Percentiles rank a stretch among this genome's conserved stretches.
Evolutionary conservation across 2,113 vertebrate genomes (phyloP).

Genomic region (Tympanuchus pallidicinctus): DNA sequence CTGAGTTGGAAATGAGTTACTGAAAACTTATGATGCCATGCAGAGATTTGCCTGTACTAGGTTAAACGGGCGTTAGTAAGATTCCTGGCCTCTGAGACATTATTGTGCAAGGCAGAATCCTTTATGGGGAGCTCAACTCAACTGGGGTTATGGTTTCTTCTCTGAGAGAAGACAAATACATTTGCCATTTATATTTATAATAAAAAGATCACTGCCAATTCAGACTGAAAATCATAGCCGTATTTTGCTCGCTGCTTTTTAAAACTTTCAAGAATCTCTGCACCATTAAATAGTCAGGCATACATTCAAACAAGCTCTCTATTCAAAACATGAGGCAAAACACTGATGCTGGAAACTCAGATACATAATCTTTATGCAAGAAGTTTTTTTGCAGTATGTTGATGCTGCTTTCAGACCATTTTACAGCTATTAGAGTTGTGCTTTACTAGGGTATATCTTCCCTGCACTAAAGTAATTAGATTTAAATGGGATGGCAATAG

Average conservation of each 20-base stretch:
- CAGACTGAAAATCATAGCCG: neutral
- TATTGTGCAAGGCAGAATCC: neutral
- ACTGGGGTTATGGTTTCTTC: neutral
- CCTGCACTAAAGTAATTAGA: constrained; percentile 24
- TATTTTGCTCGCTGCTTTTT: neutral
- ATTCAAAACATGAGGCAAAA: neutral
- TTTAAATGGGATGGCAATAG: neutral
- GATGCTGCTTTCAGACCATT: neutral
- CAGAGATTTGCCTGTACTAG: neutral
- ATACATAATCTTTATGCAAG: neutral
- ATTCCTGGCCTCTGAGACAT: neutral
- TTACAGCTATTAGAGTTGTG: neutral
- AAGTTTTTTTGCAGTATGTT: neutral
- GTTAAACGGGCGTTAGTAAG: fast-evolving
- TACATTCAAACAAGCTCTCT: fast-evolving
- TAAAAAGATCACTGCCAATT: neutral
- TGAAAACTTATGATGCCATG: neutral
- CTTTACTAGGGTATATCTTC: neutral
- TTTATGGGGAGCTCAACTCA: neutral
- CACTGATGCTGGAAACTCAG: neutral
- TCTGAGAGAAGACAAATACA: neutral
- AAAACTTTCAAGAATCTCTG: neutral
- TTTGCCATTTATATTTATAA: neutral
- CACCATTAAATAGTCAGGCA: neutral
- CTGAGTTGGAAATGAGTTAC: neutral